Evolutionary conservation across 2,888 invertebrate genomes (phyloP), one percentile per base, ranked within the genome.

Genomic region (Bombylius discolor): DNA sequence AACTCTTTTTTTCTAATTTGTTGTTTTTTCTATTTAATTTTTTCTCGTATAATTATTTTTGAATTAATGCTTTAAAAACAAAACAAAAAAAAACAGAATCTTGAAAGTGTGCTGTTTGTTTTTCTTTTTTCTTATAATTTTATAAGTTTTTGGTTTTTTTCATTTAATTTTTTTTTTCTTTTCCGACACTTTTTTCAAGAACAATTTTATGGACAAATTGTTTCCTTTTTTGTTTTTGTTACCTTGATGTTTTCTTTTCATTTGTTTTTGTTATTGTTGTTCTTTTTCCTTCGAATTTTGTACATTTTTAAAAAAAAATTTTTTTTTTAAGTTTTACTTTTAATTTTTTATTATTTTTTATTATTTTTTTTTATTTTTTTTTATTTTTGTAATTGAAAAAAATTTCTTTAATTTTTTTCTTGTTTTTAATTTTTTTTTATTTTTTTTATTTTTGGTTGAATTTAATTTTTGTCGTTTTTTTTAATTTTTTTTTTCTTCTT

Each of bases 401-500:
- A 23, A 23, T 23, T 23, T 23, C 23, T 23, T 23, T 2, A 23
- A 23, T 36, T 59, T 33, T 49, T 39, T 55, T 14, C n/a, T 33
- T 47, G 55, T 52, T 56, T 57, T 57, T 54, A 52, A 49, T 58
- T 52, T 55, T 56, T 56, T 52, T 59, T 42, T 58, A 51, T 55
- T 51, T 56, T 56, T 56, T 58, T 57, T 60, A 1, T 39, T 14
- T 46, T 46, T 46, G 7, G 4, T 52, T 55, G 58, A 59, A 36
- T 32, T 53, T 51, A 59, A 59, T 49, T 51, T 53, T 59, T 54
- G 61, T 58, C 52, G 51, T 49, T 56, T 59, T 55, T 62, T 56
- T 66, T 56, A 57, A 58, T 58, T 60, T 63, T 60, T 52, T 63
- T 63, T 61, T 52, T 56, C 53, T 63, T 64, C 63, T 52, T 63